Evolutionary conservation across 2,888 invertebrate species (phyloP), one percentile per base, ranked within the genome.

Genomic region (Cerastis leucographa): DNA sequence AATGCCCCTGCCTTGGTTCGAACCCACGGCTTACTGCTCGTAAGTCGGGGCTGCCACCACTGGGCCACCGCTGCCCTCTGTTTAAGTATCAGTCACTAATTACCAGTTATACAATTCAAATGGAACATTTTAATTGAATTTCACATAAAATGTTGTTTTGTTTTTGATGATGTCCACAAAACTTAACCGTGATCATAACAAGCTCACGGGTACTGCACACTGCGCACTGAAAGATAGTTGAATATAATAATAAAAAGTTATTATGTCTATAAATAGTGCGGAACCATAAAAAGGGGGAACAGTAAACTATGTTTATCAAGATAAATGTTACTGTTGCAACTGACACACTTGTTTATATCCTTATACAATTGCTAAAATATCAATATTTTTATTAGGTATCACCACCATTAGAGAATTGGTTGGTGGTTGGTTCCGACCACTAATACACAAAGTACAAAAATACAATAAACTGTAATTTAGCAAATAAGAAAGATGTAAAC

Each of bases 221-320:
- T 56, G n/a, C 44, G 42, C 35, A 56, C 35, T 62, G 0, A 29
- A 54, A 29, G 56, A 49, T 35, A 73, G 35, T 65, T 74, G 35
- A 74, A 74, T 78, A 51, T 44, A 49, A 65, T 56, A 49, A 73
- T 74, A 81, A 78, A 78, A 78, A 74, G 64, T 74, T 56, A 78
- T 74, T 11, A 56, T 65, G 35, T 25, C 19, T 29, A 74, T 78
- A 78, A 73, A 78, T 65, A 74, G 29, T 56, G 29, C 25, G 42
- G 42, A 64, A 42, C n/a, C 29, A 65, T 65, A 49, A 65, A 73
- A 80, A 80, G 22, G 64, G 64, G 44, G 46, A 44, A 25, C 54
- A 65, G 29, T 78, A 78, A 81, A 81, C 46, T 81, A 74, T 0
- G 17, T 25, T 64, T 73, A 81, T 80, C 35, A 25, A 42, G 81